Percentiles rank a stretch among this genome's conserved stretches.
Conservation (phyloP, 2,113 vertebrate genomes). For the Electrona antarctica region DNA sequence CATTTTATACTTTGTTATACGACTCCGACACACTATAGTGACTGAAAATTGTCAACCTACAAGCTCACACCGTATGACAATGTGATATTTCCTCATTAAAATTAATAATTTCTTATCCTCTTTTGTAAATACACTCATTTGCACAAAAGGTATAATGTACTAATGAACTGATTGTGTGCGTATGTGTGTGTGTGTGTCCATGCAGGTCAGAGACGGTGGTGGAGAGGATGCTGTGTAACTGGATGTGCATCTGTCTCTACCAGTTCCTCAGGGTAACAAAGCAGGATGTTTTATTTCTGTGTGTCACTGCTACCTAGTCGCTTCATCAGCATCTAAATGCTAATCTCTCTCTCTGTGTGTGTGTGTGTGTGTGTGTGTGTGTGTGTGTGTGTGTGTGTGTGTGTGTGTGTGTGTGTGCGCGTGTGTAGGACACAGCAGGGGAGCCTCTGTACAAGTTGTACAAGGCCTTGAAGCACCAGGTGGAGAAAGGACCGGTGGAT, state of each 20-base stretch:
- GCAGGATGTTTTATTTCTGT: too few relatives aligned
- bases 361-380: slow-evolving; percentile 18
- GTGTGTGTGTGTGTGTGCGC: slow-evolving; percentile 22
- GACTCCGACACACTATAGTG: too few relatives aligned
- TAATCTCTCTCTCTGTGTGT: too few relatives aligned
- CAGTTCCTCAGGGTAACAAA: slow-evolving; percentile 92
- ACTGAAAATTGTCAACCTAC: too few relatives aligned
- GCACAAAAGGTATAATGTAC: too few relatives aligned
- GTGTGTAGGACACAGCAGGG: slow-evolving; percentile 88
- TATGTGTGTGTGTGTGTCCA: slow-evolving; percentile 18
- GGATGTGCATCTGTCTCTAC: slow-evolving; percentile 99
- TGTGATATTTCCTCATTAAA: too few relatives aligned
- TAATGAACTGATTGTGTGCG: background rate
- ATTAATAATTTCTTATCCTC: too few relatives aligned
- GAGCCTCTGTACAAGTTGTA: slow-evolving; percentile 95
- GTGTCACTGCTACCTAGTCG: too few relatives aligned
- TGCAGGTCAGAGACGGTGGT: slow-evolving; percentile 96
- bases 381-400: background rate
- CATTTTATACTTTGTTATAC: too few relatives aligned
- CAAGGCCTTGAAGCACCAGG: slow-evolving; percentile 97
- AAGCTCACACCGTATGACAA: too few relatives aligned
- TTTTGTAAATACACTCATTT: too few relatives aligned
- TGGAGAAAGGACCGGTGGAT: slow-evolving; percentile 96
- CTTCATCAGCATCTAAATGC: background rate
- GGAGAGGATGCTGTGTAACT: slow-evolving; percentile 98